phyloP scores from a whole-genome alignment of 2,888 invertebrate species.

The Pachydiplax longipennis region DNA sequence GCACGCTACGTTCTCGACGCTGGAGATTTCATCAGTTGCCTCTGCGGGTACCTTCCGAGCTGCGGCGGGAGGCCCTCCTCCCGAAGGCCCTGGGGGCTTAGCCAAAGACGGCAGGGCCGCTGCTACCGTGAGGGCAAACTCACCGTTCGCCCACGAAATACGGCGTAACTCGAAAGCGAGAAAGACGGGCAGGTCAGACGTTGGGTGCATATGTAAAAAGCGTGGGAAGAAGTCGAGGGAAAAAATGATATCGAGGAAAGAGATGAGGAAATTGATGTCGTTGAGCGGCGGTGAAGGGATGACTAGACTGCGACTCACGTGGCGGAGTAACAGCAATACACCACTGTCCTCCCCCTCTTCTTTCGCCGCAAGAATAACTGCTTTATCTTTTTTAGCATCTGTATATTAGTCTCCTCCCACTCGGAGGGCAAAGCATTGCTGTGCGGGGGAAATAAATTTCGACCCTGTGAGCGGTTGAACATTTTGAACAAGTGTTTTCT shows the following conservation, averaged over 20 bases:
- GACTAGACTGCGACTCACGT: neutral
- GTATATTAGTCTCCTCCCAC: neutral
- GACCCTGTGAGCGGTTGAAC: neutral
- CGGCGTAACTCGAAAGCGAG: neutral
- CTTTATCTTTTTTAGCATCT: neutral
- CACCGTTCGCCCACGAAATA: neutral
- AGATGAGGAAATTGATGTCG: neutral
- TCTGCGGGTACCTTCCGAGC: neutral
- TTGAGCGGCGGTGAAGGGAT: neutral
- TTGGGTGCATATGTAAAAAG: slow-evolving; percentile 30
- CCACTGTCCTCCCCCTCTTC: neutral
- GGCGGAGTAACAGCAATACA: neutral
- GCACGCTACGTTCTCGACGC: neutral
- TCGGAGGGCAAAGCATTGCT: neutral
- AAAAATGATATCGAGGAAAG: neutral
- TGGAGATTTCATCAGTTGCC: slow-evolving; percentile 32
- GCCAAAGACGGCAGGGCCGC: neutral
- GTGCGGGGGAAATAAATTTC: neutral
- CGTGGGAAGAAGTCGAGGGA: slow-evolving; percentile 1
- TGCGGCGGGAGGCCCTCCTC: neutral
- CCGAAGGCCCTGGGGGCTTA: neutral
- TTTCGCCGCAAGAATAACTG: neutral
- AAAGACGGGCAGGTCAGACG: slow-evolving; percentile 24
- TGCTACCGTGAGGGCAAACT: neutral
- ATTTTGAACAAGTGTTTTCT: neutral